Conservation (phyloP, 2,113 vertebrate species). For the Neotoma lepida region DNA sequence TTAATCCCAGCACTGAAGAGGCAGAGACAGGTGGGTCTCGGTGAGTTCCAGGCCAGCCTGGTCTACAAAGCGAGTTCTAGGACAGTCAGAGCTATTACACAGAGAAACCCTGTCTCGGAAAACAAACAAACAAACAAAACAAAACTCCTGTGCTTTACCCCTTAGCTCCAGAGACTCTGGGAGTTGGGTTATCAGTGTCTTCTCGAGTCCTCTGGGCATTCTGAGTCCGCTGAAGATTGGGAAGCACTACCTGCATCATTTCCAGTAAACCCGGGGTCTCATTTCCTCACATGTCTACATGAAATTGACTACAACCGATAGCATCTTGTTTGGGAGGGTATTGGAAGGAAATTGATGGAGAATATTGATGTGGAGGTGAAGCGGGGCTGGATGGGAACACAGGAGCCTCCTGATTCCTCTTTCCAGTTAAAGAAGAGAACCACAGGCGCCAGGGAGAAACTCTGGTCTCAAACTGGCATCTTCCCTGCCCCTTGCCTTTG, state of each 20-base stretch:
- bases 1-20: not conserved
- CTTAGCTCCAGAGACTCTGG: not conserved
- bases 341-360: conserved; percentile 46
- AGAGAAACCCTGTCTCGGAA: not conserved
- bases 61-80: not conserved
- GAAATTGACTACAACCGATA: not conserved
- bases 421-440: conserved; percentile 25
- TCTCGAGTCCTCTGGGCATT: not conserved
- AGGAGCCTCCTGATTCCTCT: not conserved
- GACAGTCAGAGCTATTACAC: not conserved
- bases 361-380: conserved; percentile 26
- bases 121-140: not conserved
- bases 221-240: not conserved
- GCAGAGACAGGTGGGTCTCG: not conserved
- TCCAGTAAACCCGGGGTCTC: not conserved
- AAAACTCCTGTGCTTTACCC: not conserved
- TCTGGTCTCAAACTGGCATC: not conserved
- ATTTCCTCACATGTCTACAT: conserved; percentile 5
- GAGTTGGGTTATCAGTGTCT: not conserved
- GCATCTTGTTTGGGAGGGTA: conserved; percentile 42
- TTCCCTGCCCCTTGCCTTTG: not conserved
- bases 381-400: not conserved
- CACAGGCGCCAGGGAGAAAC: conserved; percentile 5
- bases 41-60: not conserved
- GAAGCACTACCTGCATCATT: not conserved